Conservation (phyloP, 2,113 vertebrate species). For the Crocuta crocuta region DNA sequence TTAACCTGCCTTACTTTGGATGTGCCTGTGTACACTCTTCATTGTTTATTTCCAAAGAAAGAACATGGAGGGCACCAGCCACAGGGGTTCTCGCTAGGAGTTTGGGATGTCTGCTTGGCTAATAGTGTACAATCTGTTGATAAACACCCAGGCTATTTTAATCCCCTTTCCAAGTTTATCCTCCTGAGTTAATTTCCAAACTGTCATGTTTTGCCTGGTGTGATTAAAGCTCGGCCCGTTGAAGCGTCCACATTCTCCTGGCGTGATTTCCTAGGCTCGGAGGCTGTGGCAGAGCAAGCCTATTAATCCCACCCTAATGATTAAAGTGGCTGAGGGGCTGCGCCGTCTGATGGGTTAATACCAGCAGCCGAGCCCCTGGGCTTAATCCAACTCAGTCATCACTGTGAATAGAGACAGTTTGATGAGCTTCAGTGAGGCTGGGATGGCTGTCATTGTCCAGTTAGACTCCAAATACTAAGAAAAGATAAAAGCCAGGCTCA, state of each 20-base stretch:
- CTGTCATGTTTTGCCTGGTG: conserved; percentile 62
- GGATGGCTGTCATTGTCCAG: conserved; percentile 76
- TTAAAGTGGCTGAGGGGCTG: conserved; percentile 70
- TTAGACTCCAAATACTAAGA: conserved; percentile 56
- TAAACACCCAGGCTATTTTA: conserved; percentile 74
- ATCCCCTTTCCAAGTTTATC: conserved; percentile 69
- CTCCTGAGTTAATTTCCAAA: conserved; percentile 70
- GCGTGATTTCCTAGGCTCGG: conserved; percentile 60
- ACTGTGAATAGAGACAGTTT: conserved; percentile 78
- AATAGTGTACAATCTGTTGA: conserved; percentile 73
- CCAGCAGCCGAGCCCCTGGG: conserved; percentile 73
- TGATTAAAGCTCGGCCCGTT: conserved; percentile 5
- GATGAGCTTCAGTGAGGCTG: conserved; percentile 74
- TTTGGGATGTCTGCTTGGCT: conserved; percentile 69
- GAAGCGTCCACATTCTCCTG: conserved; percentile 61
- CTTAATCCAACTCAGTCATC: conserved; percentile 80
- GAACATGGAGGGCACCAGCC: neutral
- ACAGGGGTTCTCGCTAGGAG: conserved; percentile 34
- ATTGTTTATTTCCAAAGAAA: conserved; percentile 67
- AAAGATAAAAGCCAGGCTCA: conserved; percentile 70
- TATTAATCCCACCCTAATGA: conserved; percentile 81
- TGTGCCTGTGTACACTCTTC: conserved; percentile 13
- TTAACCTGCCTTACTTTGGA: conserved; percentile 15
- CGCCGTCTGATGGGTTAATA: conserved; percentile 80
- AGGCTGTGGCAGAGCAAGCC: conserved; percentile 47